Evolutionary conservation across 2,113 vertebrate species (phyloP).

Genomic region (Sceloporus tristichus): DNA sequence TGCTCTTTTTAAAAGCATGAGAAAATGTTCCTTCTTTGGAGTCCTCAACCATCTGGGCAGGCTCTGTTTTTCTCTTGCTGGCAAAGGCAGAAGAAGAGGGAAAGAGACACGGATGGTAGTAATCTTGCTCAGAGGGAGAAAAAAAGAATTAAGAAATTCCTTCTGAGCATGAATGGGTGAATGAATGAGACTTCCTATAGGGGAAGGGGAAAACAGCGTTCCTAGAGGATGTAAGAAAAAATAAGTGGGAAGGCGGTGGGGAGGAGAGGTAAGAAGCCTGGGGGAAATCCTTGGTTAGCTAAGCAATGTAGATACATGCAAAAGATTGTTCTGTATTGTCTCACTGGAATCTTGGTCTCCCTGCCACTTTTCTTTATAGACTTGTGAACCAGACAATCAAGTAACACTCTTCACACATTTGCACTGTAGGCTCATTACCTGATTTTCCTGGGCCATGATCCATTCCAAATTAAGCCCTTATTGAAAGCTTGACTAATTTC

Average conservation of each 20-base stretch:
- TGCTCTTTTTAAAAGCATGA: slow-evolving; percentile 96
- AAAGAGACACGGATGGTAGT: slow-evolving; percentile 75
- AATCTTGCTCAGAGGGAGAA: slow-evolving; percentile 65
- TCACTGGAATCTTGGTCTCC: slow-evolving; percentile 53
- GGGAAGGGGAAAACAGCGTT: slow-evolving; percentile 60
- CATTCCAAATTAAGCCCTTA: not conserved
- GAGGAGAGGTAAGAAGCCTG: slow-evolving; percentile 13
- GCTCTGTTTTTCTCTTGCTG: slow-evolving; percentile 81
- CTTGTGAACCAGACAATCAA: rapidly evolving
- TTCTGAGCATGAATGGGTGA: slow-evolving; percentile 71
- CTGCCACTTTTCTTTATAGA: slow-evolving; percentile 49
- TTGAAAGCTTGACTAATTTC: not conserved
- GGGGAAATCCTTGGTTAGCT: slow-evolving; percentile 59
- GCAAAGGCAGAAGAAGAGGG: slow-evolving; percentile 73
- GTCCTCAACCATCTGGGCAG: slow-evolving; percentile 93
- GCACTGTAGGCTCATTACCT: not conserved
- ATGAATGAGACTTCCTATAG: slow-evolving; percentile 74
- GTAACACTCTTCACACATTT: slow-evolving; percentile 44
- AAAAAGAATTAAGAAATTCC: slow-evolving; percentile 77
- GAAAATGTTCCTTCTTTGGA: slow-evolving; percentile 91
- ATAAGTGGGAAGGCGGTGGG: slow-evolving; percentile 37
- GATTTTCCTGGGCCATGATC: not conserved
- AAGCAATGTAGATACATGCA: slow-evolving; percentile 63
- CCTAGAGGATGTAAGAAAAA: slow-evolving; percentile 64
- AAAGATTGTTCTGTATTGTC: slow-evolving; percentile 43